These are phyloP conservation scores for Trididemnum nubilum DNA, from an alignment of 23 tunicate genomes.

Conservation along the genomic window DNA sequence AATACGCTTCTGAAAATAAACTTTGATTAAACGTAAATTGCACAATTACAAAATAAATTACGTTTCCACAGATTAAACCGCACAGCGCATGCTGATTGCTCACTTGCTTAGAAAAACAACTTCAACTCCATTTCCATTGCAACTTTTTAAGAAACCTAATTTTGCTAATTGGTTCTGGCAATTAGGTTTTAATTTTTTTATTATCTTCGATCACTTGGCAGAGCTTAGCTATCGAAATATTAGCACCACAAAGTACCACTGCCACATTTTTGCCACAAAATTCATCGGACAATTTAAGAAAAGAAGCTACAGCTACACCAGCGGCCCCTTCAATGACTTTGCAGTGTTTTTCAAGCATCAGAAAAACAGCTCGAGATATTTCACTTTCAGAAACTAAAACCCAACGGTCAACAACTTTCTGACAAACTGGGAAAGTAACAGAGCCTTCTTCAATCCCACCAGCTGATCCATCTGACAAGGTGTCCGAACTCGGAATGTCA, in stretches of 20 bases:
- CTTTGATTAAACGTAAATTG: no score
- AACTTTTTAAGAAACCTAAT: no score
- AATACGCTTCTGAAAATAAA: no score
- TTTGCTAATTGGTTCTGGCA: no score
- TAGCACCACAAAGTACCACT: slow-evolving; percentile 76
- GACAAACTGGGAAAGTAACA: slow-evolving; percentile 61
- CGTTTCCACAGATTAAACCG: no score
- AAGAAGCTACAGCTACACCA: slow-evolving; percentile 85
- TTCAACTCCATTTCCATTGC: no score
- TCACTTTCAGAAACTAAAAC: slow-evolving; percentile 82
- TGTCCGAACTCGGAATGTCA: slow-evolving; percentile 63
- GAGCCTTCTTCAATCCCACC: slow-evolving; percentile 80
- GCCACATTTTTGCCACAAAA: slow-evolving; percentile 78
- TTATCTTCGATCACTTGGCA: not conserved
- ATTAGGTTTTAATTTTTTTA: no score
- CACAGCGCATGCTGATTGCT: no score
- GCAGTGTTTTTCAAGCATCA: slow-evolving; percentile 65
- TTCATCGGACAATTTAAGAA: slow-evolving; percentile 52
- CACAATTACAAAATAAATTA: no score
- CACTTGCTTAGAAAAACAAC: no score
- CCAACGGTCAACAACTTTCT: slow-evolving; percentile 78
- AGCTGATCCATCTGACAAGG: slow-evolving; percentile 93
- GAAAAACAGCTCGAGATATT: slow-evolving; percentile 67
- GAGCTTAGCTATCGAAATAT: slow-evolving; percentile 49
- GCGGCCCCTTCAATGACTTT: slow-evolving; percentile 95